Evolutionary conservation across 2,888 invertebrate species (phyloP).

Genomic region (Sturmia bella): DNA sequence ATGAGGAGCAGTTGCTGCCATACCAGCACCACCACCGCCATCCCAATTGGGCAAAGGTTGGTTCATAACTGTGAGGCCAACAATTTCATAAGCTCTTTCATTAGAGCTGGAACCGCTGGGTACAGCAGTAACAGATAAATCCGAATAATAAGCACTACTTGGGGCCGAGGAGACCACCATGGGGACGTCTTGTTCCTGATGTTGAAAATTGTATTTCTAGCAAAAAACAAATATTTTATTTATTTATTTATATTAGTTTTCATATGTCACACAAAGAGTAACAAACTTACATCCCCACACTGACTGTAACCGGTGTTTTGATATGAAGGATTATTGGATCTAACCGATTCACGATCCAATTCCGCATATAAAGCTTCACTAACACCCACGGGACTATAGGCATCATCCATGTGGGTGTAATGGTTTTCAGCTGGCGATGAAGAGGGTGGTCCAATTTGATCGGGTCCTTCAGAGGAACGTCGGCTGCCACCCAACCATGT

Average conservation of each 20-base stretch:
- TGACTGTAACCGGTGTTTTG: slow-evolving; percentile 87
- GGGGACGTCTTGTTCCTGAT: slow-evolving; percentile 83
- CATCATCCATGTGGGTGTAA: slow-evolving; percentile 88
- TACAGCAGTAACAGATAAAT: slow-evolving; percentile 84
- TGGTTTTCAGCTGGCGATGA: slow-evolving; percentile 86
- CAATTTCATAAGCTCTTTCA: slow-evolving; percentile 85
- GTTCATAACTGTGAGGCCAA: slow-evolving; percentile 83
- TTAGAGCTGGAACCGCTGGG: slow-evolving; percentile 79
- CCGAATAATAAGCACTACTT: slow-evolving; percentile 89
- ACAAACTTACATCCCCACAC: slow-evolving; percentile 80
- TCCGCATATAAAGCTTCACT: slow-evolving; percentile 88
- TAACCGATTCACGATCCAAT: slow-evolving; percentile 84
- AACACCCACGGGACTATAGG: slow-evolving; percentile 83
- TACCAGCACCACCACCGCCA: slow-evolving; percentile 74
- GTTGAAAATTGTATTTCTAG: slow-evolving; percentile 81
- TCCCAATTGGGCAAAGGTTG: slow-evolving; percentile 82
- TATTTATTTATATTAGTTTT: too few species aligned
- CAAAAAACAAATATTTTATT: not conserved
- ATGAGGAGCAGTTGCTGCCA: slow-evolving; percentile 52
- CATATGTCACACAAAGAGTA: too few species aligned
- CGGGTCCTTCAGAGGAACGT: slow-evolving; percentile 81
- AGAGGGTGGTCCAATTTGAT: slow-evolving; percentile 83
- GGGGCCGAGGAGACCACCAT: slow-evolving; percentile 85
- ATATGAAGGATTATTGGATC: slow-evolving; percentile 85
- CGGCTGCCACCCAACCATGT: slow-evolving; percentile 81